Evolutionary conservation across 2,888 invertebrate species (phyloP).

Genomic region (Tortrix viridana): DNA sequence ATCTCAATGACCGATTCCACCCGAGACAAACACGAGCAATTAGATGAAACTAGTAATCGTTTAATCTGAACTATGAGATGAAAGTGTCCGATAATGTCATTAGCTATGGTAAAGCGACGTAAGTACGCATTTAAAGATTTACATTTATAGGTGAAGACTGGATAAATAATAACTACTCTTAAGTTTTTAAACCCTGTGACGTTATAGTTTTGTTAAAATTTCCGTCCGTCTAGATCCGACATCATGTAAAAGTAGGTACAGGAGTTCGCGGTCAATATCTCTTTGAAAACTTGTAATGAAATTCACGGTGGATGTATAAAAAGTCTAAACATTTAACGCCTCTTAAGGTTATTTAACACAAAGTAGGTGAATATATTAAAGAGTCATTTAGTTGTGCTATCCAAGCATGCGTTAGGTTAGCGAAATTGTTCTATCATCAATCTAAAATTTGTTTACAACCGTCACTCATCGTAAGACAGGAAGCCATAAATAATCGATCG

Average conservation of each 20-base stretch:
- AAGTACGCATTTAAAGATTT: constrained; percentile 10
- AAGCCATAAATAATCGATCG: constrained; percentile 31
- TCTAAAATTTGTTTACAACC: constrained; percentile 32
- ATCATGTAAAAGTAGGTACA: too few species aligned
- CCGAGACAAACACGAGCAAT: constrained; percentile 75
- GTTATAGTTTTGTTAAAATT: too few species aligned
- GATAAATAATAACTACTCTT: not conserved
- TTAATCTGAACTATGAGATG: constrained; percentile 78
- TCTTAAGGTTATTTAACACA: too few species aligned
- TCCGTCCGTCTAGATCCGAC: too few species aligned
- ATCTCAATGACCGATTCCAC: constrained; percentile 65
- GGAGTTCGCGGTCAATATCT: too few species aligned
- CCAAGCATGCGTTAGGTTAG: not conserved
- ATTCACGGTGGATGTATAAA: too few species aligned
- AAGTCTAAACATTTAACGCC: too few species aligned
- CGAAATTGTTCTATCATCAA: constrained; percentile 24
- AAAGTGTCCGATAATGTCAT: constrained; percentile 75
- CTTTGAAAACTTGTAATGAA: too few species aligned
- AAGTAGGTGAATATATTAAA: too few species aligned
- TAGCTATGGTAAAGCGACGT: constrained; percentile 40
- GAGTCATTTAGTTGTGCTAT: not conserved
- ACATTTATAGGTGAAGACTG: not conserved
- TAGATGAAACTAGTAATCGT: constrained; percentile 78
- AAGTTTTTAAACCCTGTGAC: not conserved
- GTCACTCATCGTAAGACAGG: constrained; percentile 33